Percentiles rank a stretch among this genome's conserved stretches.
These are phyloP conservation scores for Hypothenemus hampei DNA, from an alignment of 1,140 invertebrate species.

Conservation along the genomic window DNA sequence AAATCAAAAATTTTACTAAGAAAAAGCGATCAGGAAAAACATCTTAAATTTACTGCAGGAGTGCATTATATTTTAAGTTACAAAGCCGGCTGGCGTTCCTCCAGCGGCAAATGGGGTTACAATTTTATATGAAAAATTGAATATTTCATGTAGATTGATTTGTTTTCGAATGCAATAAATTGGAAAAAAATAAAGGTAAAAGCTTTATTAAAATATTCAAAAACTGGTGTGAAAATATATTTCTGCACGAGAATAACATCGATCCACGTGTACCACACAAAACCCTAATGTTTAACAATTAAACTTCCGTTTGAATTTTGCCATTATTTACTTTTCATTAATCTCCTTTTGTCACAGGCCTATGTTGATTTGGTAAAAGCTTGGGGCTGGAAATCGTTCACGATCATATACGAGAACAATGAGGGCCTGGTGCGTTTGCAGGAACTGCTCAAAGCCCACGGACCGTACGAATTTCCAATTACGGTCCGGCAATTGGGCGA, in stretches of 20 bases:
- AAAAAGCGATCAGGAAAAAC: too few relatives aligned
- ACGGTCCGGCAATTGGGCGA: slow-evolving; percentile 75
- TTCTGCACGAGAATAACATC: not conserved
- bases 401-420: slow-evolving; percentile 93
- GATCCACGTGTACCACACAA: not conserved
- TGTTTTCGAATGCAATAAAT: not conserved
- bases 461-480: slow-evolving; percentile 75
- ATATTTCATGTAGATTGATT: not conserved
- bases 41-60: too few relatives aligned
- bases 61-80: not conserved
- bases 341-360: too few relatives aligned
- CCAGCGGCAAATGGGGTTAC: not conserved
- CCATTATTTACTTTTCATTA: too few relatives aligned
- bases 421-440: slow-evolving; percentile 88
- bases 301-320: too few relatives aligned
- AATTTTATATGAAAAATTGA: not conserved
- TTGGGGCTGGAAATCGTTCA: slow-evolving; percentile 90
- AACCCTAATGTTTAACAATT: too few relatives aligned
- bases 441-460: slow-evolving; percentile 85
- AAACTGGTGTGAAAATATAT: too few relatives aligned
- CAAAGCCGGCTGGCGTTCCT: not conserved
- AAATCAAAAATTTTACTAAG: too few relatives aligned
- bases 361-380: slow-evolving; percentile 85
- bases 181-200: too few relatives aligned
- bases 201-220: too few relatives aligned